Evolutionary conservation across 2,113 vertebrate species (phyloP).

Genomic region (Pionites leucogaster): DNA sequence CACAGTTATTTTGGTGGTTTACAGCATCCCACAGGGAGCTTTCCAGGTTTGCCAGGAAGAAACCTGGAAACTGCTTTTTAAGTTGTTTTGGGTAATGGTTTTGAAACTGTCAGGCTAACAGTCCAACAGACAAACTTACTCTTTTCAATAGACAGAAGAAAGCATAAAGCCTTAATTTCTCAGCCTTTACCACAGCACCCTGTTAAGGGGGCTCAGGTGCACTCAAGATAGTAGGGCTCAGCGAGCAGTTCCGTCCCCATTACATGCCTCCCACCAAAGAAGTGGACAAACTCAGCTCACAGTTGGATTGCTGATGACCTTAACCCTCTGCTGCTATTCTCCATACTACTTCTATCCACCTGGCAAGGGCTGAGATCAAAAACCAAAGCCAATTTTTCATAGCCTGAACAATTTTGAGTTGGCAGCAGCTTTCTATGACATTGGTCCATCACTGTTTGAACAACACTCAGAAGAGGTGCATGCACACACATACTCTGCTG

Average conservation of each 20-base stretch:
- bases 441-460: fast-evolving
- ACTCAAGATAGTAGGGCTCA: neutral
- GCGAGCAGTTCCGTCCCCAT: too few species aligned
- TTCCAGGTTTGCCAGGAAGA: neutral
- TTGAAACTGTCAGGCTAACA: neutral
- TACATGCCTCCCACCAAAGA: neutral
- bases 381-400: neutral
- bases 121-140: neutral
- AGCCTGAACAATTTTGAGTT: neutral
- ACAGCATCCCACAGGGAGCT: neutral
- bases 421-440: neutral
- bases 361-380: neutral
- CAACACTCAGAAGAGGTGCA: too few species aligned
- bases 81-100: neutral
- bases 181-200: neutral
- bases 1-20: neutral
- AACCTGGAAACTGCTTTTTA: neutral
- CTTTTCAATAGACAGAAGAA: neutral
- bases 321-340: neutral
- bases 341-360: neutral
- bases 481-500: fast-evolving
- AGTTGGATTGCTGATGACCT: neutral
- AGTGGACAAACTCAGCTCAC: neutral
- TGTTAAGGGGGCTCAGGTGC: neutral
- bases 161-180: neutral